Conservation (phyloP, 2,888 invertebrate genomes). For the Troglohyphantes excavatus region DNA sequence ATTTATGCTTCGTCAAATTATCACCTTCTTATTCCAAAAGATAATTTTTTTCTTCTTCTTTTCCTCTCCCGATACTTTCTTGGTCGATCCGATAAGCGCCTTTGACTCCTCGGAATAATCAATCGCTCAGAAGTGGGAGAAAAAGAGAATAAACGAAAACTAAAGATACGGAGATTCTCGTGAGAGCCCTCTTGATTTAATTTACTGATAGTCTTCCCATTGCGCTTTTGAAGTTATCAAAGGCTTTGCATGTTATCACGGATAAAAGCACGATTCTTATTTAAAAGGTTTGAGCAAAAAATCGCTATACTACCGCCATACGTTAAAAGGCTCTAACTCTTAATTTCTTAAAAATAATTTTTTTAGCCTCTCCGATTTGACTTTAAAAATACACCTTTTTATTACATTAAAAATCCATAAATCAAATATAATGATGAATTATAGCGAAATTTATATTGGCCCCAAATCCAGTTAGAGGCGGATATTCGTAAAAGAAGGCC, state of each 20-base stretch:
- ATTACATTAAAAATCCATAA: too few species aligned
- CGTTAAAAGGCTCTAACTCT: too few species aligned
- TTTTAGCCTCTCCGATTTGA: too few species aligned
- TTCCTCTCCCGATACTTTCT: background rate
- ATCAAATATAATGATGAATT: too few species aligned
- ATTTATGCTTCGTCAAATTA: conserved; percentile 53
- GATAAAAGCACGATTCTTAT: too few species aligned
- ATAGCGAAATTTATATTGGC: too few species aligned
- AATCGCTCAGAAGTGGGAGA: background rate
- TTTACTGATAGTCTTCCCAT: background rate
- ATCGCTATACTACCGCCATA: too few species aligned
- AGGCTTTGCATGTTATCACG: background rate
- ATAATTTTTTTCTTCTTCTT: background rate
- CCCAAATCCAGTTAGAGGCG: too few species aligned
- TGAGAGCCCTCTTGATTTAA: background rate
- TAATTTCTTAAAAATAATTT: too few species aligned
- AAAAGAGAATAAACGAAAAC: background rate
- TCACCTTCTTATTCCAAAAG: background rate
- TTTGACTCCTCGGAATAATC: background rate
- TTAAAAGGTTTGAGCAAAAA: too few species aligned
- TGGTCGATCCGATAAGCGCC: background rate
- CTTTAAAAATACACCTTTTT: too few species aligned
- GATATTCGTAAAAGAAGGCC: too few species aligned
- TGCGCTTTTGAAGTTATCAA: background rate
- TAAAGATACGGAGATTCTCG: background rate